Conservation (phyloP, 2,797 vertebrate genomes). For the Takifugu rubripes region DNA sequence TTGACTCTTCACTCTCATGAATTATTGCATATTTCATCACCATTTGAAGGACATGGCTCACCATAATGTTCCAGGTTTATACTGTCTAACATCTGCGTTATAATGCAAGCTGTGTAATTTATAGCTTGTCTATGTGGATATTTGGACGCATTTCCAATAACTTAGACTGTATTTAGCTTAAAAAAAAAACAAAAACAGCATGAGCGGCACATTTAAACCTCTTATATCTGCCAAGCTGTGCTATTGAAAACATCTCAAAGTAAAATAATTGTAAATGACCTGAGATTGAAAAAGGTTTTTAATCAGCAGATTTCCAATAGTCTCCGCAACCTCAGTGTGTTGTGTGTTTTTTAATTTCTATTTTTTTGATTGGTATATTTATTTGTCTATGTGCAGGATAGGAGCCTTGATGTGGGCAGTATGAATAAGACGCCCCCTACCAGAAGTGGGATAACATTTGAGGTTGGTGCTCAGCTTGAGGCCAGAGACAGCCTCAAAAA, state of each 20-base stretch:
- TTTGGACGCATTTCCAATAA: neutral
- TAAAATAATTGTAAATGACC: conserved; percentile 12
- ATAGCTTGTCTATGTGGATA: conserved; percentile 14
- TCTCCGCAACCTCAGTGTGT: conserved; percentile 27
- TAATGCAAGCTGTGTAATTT: conserved; percentile 15
- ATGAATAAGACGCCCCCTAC: conserved; percentile 98
- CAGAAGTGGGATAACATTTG: conserved; percentile 97
- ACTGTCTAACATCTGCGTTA: conserved; percentile 1
- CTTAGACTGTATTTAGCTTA: too few relatives aligned
- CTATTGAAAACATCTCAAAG: too few relatives aligned
- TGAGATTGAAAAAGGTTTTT: neutral
- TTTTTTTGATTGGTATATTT: conserved; percentile 35
- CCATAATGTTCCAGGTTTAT: conserved; percentile 18
- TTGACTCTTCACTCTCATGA: conserved; percentile 30
- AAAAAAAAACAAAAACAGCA: too few relatives aligned
- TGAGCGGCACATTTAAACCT: conserved; percentile 7
- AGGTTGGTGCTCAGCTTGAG: conserved; percentile 97
- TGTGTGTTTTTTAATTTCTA: conserved; percentile 22
- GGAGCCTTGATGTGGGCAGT: conserved; percentile 75
- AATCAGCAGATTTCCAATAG: conserved; percentile 4
- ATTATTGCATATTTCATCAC: conserved; percentile 54
- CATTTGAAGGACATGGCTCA: conserved; percentile 65
- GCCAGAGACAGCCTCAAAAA: conserved; percentile 97
- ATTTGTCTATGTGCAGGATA: conserved; percentile 59
- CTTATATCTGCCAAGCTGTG: too few relatives aligned